Evolutionary conservation across 2,113 vertebrate species (phyloP).

Genomic region (Mobula hypostoma): DNA sequence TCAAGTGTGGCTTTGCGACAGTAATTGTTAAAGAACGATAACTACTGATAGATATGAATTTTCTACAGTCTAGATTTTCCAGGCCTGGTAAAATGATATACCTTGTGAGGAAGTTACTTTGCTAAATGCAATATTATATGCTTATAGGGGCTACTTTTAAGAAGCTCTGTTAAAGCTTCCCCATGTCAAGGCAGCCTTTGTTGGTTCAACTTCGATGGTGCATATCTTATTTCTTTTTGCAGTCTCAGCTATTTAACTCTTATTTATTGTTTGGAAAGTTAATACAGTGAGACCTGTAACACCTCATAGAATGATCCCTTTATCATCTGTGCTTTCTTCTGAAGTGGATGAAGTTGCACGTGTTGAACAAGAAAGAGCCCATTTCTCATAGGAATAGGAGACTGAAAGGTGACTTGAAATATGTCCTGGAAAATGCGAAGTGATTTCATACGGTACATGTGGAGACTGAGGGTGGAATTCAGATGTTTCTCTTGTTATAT

Average conservation of each 20-base stretch:
- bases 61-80: constrained; percentile 44
- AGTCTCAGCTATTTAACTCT: neutral
- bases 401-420: neutral
- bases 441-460: neutral
- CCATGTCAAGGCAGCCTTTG: constrained; percentile 46
- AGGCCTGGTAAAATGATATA: constrained; percentile 46
- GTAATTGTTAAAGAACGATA: constrained; percentile 55
- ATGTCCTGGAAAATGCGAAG: neutral
- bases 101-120: constrained; percentile 48
- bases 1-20: constrained; percentile 48
- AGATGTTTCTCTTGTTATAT: neutral
- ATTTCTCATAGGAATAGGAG: no score
- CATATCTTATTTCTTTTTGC: neutral
- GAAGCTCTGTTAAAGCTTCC: constrained; percentile 46
- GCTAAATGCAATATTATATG: constrained; percentile 54
- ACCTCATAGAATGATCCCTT: neutral
- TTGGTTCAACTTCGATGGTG: constrained; percentile 37
- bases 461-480: neutral
- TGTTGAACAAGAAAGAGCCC: neutral
- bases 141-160: constrained; percentile 51
- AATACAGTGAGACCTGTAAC: neutral
- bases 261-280: neutral
- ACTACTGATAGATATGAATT: constrained; percentile 46
- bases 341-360: neutral
- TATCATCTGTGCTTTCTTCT: neutral